phyloP scores from a whole-genome alignment of 2,888 invertebrate genomes.

The Neelides folsomi region DNA sequence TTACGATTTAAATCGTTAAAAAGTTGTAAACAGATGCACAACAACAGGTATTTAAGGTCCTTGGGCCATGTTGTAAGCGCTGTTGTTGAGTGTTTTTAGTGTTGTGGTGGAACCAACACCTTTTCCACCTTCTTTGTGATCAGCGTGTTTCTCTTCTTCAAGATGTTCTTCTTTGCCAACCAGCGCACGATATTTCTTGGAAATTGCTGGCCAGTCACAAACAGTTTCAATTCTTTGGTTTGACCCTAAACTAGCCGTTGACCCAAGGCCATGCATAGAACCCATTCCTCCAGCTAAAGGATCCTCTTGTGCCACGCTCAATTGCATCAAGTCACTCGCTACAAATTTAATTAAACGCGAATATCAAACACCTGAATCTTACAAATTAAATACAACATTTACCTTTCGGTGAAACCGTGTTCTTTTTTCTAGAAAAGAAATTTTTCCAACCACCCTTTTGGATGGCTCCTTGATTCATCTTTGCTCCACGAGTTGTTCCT shows the following conservation, averaged over 20 bases:
- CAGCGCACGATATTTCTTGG: slow-evolving; percentile 71
- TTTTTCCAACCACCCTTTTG: background rate
- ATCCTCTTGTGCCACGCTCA: slow-evolving; percentile 32
- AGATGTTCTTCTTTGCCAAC: slow-evolving; percentile 48
- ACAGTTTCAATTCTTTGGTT: slow-evolving; percentile 77
- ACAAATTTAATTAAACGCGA: background rate
- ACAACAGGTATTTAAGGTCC: too few species aligned
- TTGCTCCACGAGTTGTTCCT: slow-evolving; percentile 19
- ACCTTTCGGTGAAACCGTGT: background rate
- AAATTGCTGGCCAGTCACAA: slow-evolving; percentile 80
- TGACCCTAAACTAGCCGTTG: slow-evolving; percentile 48
- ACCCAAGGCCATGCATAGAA: slow-evolving; percentile 18
- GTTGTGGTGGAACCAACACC: background rate
- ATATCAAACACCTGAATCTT: slow-evolving; percentile 1
- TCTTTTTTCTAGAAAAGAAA: background rate
- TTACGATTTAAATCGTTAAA: too few species aligned
- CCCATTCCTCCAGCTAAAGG: slow-evolving; percentile 26
- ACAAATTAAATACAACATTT: slow-evolving; percentile 1
- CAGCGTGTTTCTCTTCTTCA: background rate
- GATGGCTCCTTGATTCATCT: slow-evolving; percentile 26
- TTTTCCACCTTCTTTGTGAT: background rate
- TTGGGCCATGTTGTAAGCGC: too few species aligned
- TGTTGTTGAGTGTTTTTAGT: too few species aligned
- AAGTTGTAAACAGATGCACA: too few species aligned
- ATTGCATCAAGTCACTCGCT: slow-evolving; percentile 32